Evolutionary conservation across 2,797 vertebrate species (phyloP).

Genomic region (Cichlasoma orientale): DNA sequence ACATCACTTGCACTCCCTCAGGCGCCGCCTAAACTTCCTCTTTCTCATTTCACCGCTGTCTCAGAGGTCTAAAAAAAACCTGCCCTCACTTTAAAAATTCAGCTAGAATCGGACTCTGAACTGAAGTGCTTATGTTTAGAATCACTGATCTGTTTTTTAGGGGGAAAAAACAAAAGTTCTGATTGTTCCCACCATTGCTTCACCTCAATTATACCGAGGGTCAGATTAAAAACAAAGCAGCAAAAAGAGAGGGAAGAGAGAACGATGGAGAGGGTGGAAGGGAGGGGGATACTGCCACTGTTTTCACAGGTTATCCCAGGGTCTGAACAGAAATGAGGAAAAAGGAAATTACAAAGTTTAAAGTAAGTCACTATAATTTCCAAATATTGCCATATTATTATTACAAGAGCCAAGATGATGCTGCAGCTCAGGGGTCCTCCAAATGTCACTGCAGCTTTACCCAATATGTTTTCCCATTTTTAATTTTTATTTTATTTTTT

Average conservation of each 20-base stretch:
- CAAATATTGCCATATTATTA: background rate
- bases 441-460: background rate
- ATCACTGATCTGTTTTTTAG: conserved; percentile 34
- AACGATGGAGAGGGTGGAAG: background rate
- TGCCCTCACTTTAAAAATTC: background rate
- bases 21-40: conserved; percentile 1
- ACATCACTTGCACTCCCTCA: conserved; percentile 12
- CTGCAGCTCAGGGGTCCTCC: background rate
- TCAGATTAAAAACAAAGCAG: conserved; percentile 48
- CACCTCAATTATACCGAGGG: conserved; percentile 60
- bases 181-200: conserved; percentile 18
- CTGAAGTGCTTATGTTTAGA: background rate
- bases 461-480: background rate
- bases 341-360: conserved; percentile 40
- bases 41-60: background rate
- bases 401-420: fast-evolving
- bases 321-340: background rate
- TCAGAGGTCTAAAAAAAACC: conserved; percentile 1
- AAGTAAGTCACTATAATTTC: conserved; percentile 21
- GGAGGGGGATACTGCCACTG: background rate
- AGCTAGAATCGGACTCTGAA: conserved; percentile 9
- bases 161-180: background rate
- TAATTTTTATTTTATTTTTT: background rate
- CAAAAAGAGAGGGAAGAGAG: background rate
- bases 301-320: background rate